These are phyloP conservation scores for Prosapia bicincta DNA, from an alignment of 2,888 invertebrate genomes.

Conservation along the genomic window DNA sequence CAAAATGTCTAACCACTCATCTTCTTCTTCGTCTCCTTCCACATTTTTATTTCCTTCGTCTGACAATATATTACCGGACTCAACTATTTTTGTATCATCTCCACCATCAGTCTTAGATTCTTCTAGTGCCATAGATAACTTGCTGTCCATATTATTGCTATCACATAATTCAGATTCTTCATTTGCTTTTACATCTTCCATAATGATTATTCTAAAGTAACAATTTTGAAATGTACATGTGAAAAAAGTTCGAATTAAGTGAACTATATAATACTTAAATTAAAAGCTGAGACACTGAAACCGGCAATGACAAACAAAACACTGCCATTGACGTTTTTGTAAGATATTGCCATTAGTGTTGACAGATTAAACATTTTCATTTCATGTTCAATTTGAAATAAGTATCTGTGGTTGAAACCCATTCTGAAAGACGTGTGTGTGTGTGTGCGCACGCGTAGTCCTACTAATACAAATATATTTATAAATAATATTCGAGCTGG, in stretches of 20 bases:
- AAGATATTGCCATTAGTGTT: too few species aligned
- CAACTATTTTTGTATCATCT: background rate
- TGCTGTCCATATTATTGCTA: background rate
- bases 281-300: too few species aligned
- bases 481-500: too few species aligned
- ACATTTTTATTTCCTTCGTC: constrained; percentile 3
- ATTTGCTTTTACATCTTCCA: background rate
- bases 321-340: too few species aligned
- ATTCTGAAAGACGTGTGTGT: too few species aligned
- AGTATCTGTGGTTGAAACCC: too few species aligned
- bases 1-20: constrained; percentile 72
- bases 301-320: background rate
- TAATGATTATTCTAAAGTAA: background rate
- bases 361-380: too few species aligned
- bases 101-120: background rate
- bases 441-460: too few species aligned
- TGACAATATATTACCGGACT: background rate
- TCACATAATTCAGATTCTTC: background rate
- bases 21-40: constrained; percentile 37
- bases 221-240: background rate
- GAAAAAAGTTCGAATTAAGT: background rate
- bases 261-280: too few species aligned
- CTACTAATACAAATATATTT: too few species aligned
- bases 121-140: background rate
- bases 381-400: too few species aligned